These are phyloP conservation scores for Scyliorhinus canicula DNA, from an alignment of 2,797 vertebrate species.

Conservation along the genomic window DNA sequence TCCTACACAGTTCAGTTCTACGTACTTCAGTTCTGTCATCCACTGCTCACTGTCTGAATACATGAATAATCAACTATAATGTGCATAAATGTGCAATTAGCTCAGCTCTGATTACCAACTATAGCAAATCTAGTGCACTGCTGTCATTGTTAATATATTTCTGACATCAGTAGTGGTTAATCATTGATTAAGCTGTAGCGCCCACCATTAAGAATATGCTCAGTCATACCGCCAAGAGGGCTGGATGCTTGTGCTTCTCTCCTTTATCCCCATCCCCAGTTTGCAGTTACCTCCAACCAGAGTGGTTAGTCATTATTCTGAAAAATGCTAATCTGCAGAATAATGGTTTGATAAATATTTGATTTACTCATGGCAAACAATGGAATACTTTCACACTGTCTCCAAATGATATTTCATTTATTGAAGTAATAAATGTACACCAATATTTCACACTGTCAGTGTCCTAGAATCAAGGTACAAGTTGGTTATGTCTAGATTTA, in stretches of 20 bases:
- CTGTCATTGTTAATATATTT: background rate
- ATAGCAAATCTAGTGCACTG: background rate
- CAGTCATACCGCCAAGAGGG: background rate
- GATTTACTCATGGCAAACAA: background rate
- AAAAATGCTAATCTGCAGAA: background rate
- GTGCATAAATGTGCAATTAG: background rate
- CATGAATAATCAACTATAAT: background rate
- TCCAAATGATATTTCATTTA: background rate
- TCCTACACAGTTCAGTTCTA: too few species aligned
- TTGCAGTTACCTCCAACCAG: background rate
- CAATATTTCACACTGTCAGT: constrained; percentile 5
- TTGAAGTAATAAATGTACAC: background rate
- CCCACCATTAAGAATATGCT: background rate
- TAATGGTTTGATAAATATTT: constrained; percentile 13
- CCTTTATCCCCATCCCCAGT: background rate
- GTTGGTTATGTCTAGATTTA: background rate
- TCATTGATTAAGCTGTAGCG: background rate
- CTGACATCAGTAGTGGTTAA: background rate
- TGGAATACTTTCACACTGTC: background rate
- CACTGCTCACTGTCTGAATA: background rate
- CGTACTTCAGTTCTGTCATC: background rate
- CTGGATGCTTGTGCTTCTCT: background rate
- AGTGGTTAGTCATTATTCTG: too few species aligned
- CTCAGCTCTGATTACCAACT: background rate
- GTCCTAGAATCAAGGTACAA: background rate